These are phyloP conservation scores for Psettodes erumei DNA, from an alignment of 2,113 vertebrate species.

Conservation along the genomic window DNA sequence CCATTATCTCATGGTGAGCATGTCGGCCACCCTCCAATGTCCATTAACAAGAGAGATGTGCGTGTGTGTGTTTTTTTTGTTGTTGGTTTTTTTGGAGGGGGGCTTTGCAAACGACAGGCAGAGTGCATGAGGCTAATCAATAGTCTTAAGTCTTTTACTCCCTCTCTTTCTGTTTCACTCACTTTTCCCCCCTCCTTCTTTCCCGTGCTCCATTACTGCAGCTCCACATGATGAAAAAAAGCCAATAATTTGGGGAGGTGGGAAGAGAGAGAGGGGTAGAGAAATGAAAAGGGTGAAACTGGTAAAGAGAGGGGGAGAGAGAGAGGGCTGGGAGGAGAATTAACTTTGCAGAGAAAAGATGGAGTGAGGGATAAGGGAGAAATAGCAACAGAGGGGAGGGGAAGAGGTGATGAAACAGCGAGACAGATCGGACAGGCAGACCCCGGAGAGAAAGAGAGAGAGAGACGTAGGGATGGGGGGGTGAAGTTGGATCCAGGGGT, in stretches of 20 bases:
- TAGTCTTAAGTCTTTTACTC: constrained; percentile 26
- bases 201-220: constrained; percentile 1
- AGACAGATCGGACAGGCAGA: constrained; percentile 60
- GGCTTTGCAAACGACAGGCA: background rate
- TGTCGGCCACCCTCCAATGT: constrained; percentile 14
- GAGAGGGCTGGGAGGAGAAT: background rate
- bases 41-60: constrained; percentile 33
- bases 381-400: constrained; percentile 3
- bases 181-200: background rate
- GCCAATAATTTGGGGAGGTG: constrained; percentile 22
- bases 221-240: constrained; percentile 16
- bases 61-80: constrained; percentile 25
- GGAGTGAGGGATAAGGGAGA: constrained; percentile 24
- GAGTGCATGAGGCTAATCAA: constrained; percentile 24
- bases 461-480: constrained; percentile 34
- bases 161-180: constrained; percentile 4
- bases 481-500: constrained; percentile 52
- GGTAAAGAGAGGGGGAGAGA: background rate
- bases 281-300: constrained; percentile 26
- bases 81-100: constrained; percentile 14
- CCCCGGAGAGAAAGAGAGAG: constrained; percentile 45
- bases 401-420: constrained; percentile 62
- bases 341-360: constrained; percentile 9
- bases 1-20: constrained; percentile 25
- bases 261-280: constrained; percentile 30